Base-by-base conservation (phyloP, 2,113 vertebrate genomes). In the Colius striatus region DNA sequence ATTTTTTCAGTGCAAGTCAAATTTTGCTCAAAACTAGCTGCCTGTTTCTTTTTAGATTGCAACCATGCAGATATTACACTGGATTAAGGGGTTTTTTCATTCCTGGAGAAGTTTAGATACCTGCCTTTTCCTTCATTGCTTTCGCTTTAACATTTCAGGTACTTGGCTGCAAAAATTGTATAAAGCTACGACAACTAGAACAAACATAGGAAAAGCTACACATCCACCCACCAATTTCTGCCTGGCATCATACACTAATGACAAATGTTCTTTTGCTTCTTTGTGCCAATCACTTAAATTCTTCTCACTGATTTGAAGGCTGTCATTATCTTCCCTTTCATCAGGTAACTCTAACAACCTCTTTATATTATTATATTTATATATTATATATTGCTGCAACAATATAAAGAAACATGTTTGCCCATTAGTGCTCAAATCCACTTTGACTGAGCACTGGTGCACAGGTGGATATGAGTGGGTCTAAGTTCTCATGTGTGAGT, bases 141-240 rank as follows among this genome's bases (percentile, higher is more conserved):
- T 82, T 70, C 15, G 41, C 74, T 74, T 45, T 85, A n/a, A n/a
- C 43, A 73, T 79, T 92, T 50, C 66, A 85, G 77, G 22, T 87
- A 47, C 62, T 91, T 79, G 76, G 68, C 70, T 84, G 84, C 71
- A 87, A 77, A 94, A 81, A 93, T 25, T 89, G 89, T 72, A 61
- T 83, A 66, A 62, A 73, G 29, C 43, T 71, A 89, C 90, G 77
- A 54, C 38, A 92, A 36, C 61, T 57, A 47, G 80, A 95, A 73
- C 47, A 81, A 92, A 87, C 23, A 25, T 15, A 38, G 7, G 5
- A 72, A 87, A 72, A 88, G 55, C 79, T 92, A 29, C 38, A 55
- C 76, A 84, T 80, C 57, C 71, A 91, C 71, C 34, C 25, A 68
- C 38, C 54, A 65, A 72, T 91, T 92, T 84, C 70, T 82, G 53